Evolutionary conservation across 2,888 invertebrate genomes (phyloP).

Genomic region (Dicyrtomina minuta): DNA sequence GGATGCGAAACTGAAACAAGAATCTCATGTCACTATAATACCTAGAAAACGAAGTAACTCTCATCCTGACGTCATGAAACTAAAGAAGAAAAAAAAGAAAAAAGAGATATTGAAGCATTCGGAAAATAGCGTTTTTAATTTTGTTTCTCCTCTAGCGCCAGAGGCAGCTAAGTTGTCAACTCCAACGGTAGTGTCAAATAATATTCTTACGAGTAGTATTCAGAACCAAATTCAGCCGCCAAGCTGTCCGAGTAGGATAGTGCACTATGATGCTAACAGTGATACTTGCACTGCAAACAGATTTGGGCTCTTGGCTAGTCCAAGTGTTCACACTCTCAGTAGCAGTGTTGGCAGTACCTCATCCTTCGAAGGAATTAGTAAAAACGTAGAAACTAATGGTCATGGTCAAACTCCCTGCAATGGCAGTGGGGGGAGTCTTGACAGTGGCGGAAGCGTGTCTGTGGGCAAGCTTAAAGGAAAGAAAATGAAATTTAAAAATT

Average conservation of each 20-base stretch:
- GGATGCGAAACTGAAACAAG: not conserved
- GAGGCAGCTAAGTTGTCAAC: not conserved
- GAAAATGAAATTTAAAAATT: conserved; percentile 46
- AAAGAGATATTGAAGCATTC: conserved; percentile 23
- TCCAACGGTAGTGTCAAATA: not conserved
- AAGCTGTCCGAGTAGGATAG: not conserved
- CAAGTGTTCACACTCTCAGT: conserved; percentile 22
- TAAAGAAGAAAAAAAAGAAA: conserved; percentile 34
- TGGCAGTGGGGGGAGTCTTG: conserved; percentile 17
- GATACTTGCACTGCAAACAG: conserved; percentile 1
- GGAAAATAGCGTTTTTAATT: conserved; percentile 18
- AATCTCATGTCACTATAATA: not conserved
- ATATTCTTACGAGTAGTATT: too few relatives aligned
- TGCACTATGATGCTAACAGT: not conserved
- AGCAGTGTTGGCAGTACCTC: conserved; percentile 7
- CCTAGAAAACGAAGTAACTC: conserved; percentile 31
- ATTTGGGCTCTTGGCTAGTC: conserved; percentile 31
- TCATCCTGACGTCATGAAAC: conserved; percentile 32
- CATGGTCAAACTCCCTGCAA: not conserved
- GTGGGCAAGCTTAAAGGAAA: conserved; percentile 40
- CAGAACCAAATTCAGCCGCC: too few relatives aligned
- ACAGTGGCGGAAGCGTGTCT: conserved; percentile 37
- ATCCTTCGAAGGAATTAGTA: not conserved
- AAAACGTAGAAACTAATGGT: not conserved
- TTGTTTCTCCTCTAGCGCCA: conserved; percentile 8